Conservation (phyloP, 1,140 invertebrate species). For the Planococcus citri region DNA sequence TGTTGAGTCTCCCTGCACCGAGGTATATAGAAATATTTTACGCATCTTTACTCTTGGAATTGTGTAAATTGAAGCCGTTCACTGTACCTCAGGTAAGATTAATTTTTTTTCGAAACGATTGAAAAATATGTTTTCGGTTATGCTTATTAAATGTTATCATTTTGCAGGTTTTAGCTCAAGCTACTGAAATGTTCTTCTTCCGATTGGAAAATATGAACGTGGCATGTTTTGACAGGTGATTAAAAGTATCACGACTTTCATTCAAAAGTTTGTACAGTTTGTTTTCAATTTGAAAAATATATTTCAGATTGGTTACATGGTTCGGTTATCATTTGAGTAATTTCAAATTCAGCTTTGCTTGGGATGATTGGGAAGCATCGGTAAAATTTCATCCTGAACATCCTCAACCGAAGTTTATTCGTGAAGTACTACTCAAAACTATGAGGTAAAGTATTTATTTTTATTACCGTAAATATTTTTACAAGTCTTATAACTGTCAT, state of each 20-base stretch:
- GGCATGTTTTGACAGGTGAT: slow-evolving; percentile 80
- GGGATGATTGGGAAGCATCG: slow-evolving; percentile 88
- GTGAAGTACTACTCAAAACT: slow-evolving; percentile 81
- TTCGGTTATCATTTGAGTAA: slow-evolving; percentile 98
- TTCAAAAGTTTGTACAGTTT: slow-evolving; percentile 24
- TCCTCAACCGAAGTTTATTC: slow-evolving; percentile 90
- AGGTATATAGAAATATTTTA: slow-evolving; percentile 87
- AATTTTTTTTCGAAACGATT: not conserved
- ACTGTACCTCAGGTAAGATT: slow-evolving; percentile 82
- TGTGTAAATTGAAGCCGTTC: slow-evolving; percentile 92
- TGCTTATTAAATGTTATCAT: not conserved
- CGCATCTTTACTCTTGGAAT: slow-evolving; percentile 88
- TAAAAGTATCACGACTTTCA: too few species aligned
- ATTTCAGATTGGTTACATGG: slow-evolving; percentile 76
- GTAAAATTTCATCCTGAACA: slow-evolving; percentile 74
- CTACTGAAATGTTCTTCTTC: slow-evolving; percentile 92
- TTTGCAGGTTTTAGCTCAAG: slow-evolving; percentile 70
- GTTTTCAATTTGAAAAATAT: slow-evolving; percentile 13
- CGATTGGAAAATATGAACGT: slow-evolving; percentile 95
- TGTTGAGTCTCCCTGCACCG: slow-evolving; percentile 83
- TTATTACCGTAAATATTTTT: not conserved
- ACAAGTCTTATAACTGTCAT: not conserved
- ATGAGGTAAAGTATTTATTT: slow-evolving; percentile 49
- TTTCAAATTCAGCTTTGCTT: slow-evolving; percentile 97
- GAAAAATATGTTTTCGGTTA: not conserved